These are phyloP conservation scores for Heliopora coerulea DNA, from an alignment of 92 coral and sea anemone genomes.

Conservation along the genomic window DNA sequence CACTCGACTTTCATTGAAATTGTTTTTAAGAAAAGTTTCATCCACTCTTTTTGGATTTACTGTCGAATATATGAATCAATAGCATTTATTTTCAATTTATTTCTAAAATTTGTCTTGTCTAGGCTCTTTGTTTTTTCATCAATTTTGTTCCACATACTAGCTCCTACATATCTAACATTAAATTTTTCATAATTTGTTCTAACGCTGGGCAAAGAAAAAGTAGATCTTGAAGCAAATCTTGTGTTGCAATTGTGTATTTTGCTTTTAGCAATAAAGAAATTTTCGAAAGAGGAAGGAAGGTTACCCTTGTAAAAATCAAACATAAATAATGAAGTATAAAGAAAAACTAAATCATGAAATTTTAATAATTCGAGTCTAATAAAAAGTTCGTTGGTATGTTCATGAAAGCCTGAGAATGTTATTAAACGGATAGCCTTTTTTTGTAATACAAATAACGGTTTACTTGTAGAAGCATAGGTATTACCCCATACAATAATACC, in stretches of 20 bases:
- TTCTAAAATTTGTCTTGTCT: background rate
- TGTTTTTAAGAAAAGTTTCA: too few relatives aligned
- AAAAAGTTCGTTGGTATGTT: background rate
- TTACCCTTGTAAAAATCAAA: background rate
- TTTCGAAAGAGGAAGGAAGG: background rate
- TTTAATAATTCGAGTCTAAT: background rate
- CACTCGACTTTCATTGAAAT: too few relatives aligned
- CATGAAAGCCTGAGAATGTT: conserved; percentile 16
- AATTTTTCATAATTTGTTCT: conserved; percentile 44
- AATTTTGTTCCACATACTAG: conserved; percentile 35
- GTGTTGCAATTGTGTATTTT: conserved; percentile 2
- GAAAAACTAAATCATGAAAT: conserved; percentile 9
- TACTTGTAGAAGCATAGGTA: background rate
- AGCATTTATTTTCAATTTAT: too few relatives aligned
- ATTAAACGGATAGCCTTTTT: conserved; percentile 35
- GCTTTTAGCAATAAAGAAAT: background rate
- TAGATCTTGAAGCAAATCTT: conserved; percentile 6
- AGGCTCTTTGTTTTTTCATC: conserved; percentile 10
- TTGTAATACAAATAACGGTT: conserved; percentile 14
- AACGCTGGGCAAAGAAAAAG: conserved; percentile 21
- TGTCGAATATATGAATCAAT: too few relatives aligned
- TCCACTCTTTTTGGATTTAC: too few relatives aligned
- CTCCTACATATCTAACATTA: conserved; percentile 34
- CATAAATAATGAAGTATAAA: conserved; percentile 11
- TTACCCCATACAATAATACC: conserved; percentile 7